Conservation (phyloP, 1,140 invertebrate species). For the Nephila pilipes region DNA sequence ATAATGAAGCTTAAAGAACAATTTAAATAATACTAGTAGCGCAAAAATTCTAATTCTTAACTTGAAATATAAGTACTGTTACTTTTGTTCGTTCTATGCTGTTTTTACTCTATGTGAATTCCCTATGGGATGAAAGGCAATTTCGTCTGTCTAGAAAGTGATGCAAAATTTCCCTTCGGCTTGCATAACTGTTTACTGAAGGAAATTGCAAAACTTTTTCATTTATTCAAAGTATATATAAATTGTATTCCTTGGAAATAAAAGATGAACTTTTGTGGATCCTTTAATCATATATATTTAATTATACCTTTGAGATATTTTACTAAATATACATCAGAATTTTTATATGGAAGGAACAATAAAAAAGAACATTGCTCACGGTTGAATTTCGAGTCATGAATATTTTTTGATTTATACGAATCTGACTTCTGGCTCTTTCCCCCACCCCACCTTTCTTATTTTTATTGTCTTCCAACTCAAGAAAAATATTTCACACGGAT, state of each 20-base stretch:
- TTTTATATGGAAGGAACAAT: not conserved
- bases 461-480: too few species aligned
- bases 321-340: not conserved
- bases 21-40: not conserved
- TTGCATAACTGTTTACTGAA: not conserved
- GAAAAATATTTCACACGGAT: too few species aligned
- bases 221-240: not conserved
- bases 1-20: too few species aligned
- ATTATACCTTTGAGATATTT: not conserved
- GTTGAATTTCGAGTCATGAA: not conserved
- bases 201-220: not conserved
- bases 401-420: too few species aligned
- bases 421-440: too few species aligned
- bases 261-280: not conserved
- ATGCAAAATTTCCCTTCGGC: not conserved
- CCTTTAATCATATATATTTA: not conserved
- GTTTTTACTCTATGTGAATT: not conserved
- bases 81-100: too few species aligned
- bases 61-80: not conserved
- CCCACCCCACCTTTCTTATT: too few species aligned
- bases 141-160: not conserved
- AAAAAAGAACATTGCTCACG: not conserved
- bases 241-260: not conserved
- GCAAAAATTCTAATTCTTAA: not conserved
- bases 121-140: slow-evolving; percentile 1